Percentiles rank a stretch among this genome's conserved stretches.
Conservation (phyloP, 2,113 vertebrate genomes). For the Osmerus eperlanus region DNA sequence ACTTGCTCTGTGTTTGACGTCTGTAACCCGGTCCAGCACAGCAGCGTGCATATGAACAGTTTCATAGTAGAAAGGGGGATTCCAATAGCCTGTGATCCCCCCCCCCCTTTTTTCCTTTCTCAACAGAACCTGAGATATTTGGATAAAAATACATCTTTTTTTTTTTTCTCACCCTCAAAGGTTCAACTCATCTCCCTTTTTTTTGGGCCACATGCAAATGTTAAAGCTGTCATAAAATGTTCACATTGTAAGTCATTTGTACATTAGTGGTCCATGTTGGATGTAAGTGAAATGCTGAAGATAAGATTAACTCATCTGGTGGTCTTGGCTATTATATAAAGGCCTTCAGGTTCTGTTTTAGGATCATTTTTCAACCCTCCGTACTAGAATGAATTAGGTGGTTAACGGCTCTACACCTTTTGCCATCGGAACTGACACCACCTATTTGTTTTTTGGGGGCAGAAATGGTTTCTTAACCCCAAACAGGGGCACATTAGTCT, state of each 20-base stretch:
- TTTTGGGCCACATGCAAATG: constrained; percentile 31
- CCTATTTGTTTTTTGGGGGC: too few species aligned
- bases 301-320: constrained; percentile 15
- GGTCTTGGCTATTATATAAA: constrained; percentile 19
- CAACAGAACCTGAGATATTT: constrained; percentile 40
- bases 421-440: too few species aligned
- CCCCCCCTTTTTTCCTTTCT: constrained; percentile 9
- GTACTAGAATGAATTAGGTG: too few species aligned
- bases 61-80: constrained; percentile 21
- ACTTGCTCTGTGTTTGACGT: constrained; percentile 26
- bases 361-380: too few species aligned
- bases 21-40: constrained; percentile 20
- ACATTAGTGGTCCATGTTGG: constrained; percentile 41
- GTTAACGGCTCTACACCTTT: too few species aligned
- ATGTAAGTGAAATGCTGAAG: constrained; percentile 18
- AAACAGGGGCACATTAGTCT: constrained; percentile 27
- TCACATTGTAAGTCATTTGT: constrained; percentile 45
- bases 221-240: constrained; percentile 32
- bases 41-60: constrained; percentile 41
- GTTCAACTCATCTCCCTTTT: too few species aligned
- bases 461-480: constrained; percentile 15
- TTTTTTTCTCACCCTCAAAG: not conserved
- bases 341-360: too few species aligned
- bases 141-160: constrained; percentile 38
- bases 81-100: constrained; percentile 12